Evolutionary conservation across 2,888 invertebrate species (phyloP).

Genomic region (Mythimna vitellina): DNA sequence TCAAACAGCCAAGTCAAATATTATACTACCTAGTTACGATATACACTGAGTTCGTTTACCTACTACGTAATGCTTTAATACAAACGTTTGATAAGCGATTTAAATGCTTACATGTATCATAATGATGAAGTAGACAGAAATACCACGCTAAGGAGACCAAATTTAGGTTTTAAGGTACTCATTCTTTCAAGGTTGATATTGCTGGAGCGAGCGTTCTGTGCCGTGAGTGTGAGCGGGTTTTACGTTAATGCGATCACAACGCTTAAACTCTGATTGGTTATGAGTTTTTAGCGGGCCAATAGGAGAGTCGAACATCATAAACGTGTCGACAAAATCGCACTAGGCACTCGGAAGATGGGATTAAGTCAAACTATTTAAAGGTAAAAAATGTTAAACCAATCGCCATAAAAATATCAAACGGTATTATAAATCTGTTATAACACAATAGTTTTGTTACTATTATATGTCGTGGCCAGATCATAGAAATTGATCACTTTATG

Average conservation of each 20-base stretch:
- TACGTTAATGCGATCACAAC: too few relatives aligned
- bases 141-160: not conserved
- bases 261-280: too few relatives aligned
- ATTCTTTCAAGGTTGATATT: too few relatives aligned
- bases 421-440: not conserved
- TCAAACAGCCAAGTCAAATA: constrained; percentile 56
- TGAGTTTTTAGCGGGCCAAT: too few relatives aligned
- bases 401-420: not conserved
- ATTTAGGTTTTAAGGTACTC: not conserved
- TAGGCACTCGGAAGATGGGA: too few relatives aligned
- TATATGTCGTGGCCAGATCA: too few relatives aligned
- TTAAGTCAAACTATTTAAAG: not conserved
- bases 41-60: constrained; percentile 38
- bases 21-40: constrained; percentile 41
- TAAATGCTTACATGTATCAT: constrained; percentile 40
- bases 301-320: too few relatives aligned
- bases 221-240: too few relatives aligned
- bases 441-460: too few relatives aligned
- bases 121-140: constrained; percentile 29
- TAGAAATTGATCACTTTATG: too few relatives aligned
- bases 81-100: constrained; percentile 42
- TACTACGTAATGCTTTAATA: constrained; percentile 24
- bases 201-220: too few relatives aligned
- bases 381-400: not conserved
- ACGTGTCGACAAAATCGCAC: too few relatives aligned